These are phyloP conservation scores for Amphimallon solstitiale DNA, from an alignment of 2,888 invertebrate genomes.

Conservation along the genomic window DNA sequence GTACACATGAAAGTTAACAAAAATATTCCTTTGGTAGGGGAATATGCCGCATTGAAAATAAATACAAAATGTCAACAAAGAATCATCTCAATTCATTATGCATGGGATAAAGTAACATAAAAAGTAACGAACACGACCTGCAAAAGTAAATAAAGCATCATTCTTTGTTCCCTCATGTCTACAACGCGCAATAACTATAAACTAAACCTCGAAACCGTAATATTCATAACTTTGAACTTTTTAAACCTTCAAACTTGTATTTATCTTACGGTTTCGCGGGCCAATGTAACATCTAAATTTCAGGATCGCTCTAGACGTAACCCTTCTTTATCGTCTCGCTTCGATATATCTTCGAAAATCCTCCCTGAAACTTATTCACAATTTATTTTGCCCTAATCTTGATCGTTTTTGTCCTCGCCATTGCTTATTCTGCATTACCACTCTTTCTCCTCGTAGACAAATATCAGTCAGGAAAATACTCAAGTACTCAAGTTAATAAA, in stretches of 20 bases:
- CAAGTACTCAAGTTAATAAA: too few relatives aligned
- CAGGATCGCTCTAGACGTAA: slow-evolving; percentile 58
- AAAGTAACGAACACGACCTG: slow-evolving; percentile 22
- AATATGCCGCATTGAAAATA: too few relatives aligned
- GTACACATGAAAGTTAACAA: too few relatives aligned
- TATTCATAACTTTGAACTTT: slow-evolving; percentile 57
- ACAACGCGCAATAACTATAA: slow-evolving; percentile 25
- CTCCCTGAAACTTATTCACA: slow-evolving; percentile 57
- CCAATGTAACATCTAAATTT: slow-evolving; percentile 60
- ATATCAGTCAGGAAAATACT: not conserved
- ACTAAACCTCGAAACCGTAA: slow-evolving; percentile 43
- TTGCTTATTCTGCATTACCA: slow-evolving; percentile 44
- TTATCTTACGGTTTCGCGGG: slow-evolving; percentile 53
- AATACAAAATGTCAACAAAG: slow-evolving; percentile 8
- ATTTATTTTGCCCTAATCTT: slow-evolving; percentile 52
- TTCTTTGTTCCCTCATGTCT: slow-evolving; percentile 27
- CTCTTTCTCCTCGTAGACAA: slow-evolving; percentile 2
- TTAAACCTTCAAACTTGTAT: slow-evolving; percentile 57
- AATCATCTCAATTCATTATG: slow-evolving; percentile 26
- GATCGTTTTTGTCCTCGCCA: slow-evolving; percentile 43
- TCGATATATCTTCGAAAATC: slow-evolving; percentile 61
- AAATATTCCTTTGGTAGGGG: too few relatives aligned
- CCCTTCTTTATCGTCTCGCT: slow-evolving; percentile 61
- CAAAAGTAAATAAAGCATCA: slow-evolving; percentile 19
- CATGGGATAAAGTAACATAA: slow-evolving; percentile 7